Percentiles rank a stretch among this genome's conserved stretches.
Conservation (phyloP, 2,888 invertebrate species). For the Germaria angustata region DNA sequence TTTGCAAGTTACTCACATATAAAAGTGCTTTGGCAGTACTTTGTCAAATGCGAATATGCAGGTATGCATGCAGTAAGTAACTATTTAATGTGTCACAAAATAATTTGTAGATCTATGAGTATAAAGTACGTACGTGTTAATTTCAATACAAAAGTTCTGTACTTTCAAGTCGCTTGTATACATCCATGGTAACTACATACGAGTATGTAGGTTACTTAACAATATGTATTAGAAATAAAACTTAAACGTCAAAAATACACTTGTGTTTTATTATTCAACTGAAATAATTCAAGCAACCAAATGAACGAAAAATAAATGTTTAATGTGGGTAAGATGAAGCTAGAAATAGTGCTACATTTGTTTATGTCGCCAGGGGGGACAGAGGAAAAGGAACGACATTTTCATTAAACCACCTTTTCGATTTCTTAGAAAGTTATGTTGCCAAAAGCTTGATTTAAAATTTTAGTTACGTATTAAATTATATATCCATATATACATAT, state of each 20-base stretch:
- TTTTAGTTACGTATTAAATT: no score
- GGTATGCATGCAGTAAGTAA: constrained; percentile 46
- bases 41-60: constrained; percentile 36
- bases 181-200: not conserved
- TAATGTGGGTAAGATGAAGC: not conserved
- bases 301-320: not conserved
- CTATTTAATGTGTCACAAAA: constrained; percentile 51
- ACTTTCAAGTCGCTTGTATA: constrained; percentile 1
- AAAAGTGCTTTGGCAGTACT: constrained; percentile 6
- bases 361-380: no score
- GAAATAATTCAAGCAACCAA: not conserved
- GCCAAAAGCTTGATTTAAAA: no score
- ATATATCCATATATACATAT: no score
- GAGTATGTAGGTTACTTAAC: not conserved
- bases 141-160: constrained; percentile 12
- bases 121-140: constrained; percentile 26
- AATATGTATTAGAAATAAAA: constrained; percentile 8
- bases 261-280: constrained; percentile 30
- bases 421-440: no score
- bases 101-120: not conserved
- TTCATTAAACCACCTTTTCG: no score
- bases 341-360: not conserved
- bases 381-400: no score
- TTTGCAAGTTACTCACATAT: constrained; percentile 26
- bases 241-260: constrained; percentile 12